Base-by-base conservation (phyloP, 2,888 invertebrate species). In the Resseliella maxima region DNA sequence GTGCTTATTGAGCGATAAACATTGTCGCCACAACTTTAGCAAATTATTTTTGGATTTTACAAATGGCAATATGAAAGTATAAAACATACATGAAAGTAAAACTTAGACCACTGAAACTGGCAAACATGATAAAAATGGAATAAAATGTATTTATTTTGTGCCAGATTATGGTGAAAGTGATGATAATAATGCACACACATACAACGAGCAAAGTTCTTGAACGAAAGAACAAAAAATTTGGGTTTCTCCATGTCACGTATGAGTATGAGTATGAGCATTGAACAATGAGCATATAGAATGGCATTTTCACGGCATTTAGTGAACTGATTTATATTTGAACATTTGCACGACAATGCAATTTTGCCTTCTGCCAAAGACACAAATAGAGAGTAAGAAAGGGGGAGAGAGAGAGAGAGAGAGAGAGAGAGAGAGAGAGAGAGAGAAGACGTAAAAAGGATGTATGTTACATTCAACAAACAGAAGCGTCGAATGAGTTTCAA, bases 131-230 rank as follows among this genome's bases (percentile, higher is more conserved):
- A 27, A 27, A 59, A 59, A n/a, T 0, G 1, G 59, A 8, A 12
- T 24, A 24, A 24, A 24, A 27, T 3, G 27, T 59, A 59, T 59
- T 59, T 59, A 5, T 59, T 59, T 59, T 15, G 12, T 24, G 24
- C n/a, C 59, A 59, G 59, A 59, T 59, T 24, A 24, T 27, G 1
- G 46, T 5, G 3, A 15, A 72, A 15, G 31, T 31, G 31, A 35
- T 31, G 72, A 31, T 59, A 59, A 72, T 35, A 27, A 72, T 72
- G 72, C 59, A 50, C 72, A 18, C 46, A 50, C 18, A 50, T 50
- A 31, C 18, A 31, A 72, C 31, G 72, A 72, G 31, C 35, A 72
- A 72, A 12, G 24, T 59, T 59, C 12, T 59, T 59, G 41, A 8
- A 12, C 12, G 41, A 8, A 59, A 59, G 27, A 59, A 24, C 1